Percentiles rank a stretch among this genome's conserved stretches.
phyloP scores from a whole-genome alignment of 2,888 invertebrate genomes.

The Drosophila robusta region DNA sequence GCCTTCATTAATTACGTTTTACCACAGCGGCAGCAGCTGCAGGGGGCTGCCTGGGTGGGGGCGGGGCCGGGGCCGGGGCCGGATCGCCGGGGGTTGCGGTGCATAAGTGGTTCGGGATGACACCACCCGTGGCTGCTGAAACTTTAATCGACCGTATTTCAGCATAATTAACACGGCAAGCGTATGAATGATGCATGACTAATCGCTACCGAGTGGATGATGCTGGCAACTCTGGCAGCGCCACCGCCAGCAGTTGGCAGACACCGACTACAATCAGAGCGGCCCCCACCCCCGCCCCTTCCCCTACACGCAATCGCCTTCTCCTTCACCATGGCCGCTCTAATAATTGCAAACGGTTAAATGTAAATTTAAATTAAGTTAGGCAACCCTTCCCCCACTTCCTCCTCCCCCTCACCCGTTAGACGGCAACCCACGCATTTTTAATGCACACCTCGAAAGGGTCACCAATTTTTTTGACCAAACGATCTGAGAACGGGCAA shows the following conservation, averaged over 20 bases:
- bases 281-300: not conserved
- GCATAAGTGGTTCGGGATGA: constrained; percentile 24
- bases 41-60: not conserved
- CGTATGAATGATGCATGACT: constrained; percentile 76
- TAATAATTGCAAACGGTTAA: constrained; percentile 71
- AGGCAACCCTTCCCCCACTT: constrained; percentile 30
- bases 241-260: constrained; percentile 2
- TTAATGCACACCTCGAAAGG: constrained; percentile 30
- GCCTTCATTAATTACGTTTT: constrained; percentile 76
- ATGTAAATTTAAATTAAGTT: constrained; percentile 71
- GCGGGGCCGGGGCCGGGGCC: not conserved
- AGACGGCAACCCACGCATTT: constrained; percentile 12
- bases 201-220: constrained; percentile 36
- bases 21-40: constrained; percentile 31
- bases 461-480: constrained; percentile 10
- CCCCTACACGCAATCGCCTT: not conserved
- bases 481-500: constrained; percentile 29
- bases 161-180: constrained; percentile 76
- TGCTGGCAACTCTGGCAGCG: constrained; percentile 24
- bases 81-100: not conserved
- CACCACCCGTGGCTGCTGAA: constrained; percentile 54
- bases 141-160: constrained; percentile 78
- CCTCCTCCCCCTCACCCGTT: not conserved
- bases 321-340: constrained; percentile 22
- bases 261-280: constrained; percentile 7